A percentile compares a stretch with the other conserved stretches of the same genome.
Evolutionary conservation across 1,140 invertebrate genomes (phyloP).

Genomic region (Neodiprion virginianus): DNA sequence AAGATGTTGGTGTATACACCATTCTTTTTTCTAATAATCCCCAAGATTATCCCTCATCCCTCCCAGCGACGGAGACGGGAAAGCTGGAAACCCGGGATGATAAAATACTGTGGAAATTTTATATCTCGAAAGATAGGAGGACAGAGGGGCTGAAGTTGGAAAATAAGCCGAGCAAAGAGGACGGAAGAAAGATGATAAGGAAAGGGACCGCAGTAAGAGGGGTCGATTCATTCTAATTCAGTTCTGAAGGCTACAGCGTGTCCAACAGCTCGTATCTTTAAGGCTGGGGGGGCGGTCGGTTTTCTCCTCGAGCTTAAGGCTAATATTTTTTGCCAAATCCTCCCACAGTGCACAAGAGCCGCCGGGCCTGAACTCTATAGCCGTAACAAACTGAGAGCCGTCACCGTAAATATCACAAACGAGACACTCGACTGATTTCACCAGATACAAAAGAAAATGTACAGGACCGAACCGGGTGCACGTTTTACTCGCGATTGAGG

Average conservation of each 20-base stretch:
- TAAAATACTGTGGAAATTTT: conserved; percentile 5
- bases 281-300: conserved; percentile 27
- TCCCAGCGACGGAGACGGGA: neutral
- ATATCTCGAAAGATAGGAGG: neutral
- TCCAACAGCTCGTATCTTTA: conserved; percentile 57
- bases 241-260: conserved; percentile 61
- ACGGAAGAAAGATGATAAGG: conserved; percentile 11
- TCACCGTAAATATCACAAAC: neutral
- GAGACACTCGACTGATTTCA: neutral
- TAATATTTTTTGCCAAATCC: conserved; percentile 5
- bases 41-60: conserved; percentile 2
- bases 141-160: neutral
- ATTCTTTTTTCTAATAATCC: neutral
- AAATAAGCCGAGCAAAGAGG: conserved; percentile 9
- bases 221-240: conserved; percentile 63
- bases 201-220: conserved; percentile 30
- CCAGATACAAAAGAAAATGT: neutral
- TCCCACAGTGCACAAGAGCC: neutral
- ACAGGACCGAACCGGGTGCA: neutral
- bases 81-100: conserved; percentile 1
- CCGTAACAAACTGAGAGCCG: neutral
- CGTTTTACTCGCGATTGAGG: neutral
- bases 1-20: neutral
- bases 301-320: conserved; percentile 1
- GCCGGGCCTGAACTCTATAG: neutral